Conservation (phyloP, 2,797 vertebrate genomes). For the Rhinoraja longicauda region DNA sequence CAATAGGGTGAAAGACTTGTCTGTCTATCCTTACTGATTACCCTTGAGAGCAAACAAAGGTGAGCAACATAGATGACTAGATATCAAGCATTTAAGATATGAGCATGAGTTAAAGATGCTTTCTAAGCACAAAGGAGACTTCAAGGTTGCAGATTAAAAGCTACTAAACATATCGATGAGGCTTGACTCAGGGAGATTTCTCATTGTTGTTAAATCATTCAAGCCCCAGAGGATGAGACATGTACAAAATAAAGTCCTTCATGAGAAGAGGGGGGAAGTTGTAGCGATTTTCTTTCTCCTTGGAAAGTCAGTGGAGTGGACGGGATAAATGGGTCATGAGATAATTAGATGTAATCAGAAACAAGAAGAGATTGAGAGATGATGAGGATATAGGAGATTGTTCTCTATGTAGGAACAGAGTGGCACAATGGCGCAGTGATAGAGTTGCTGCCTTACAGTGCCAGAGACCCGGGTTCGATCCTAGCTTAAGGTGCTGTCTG, state of each 20-base stretch:
- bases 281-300: background rate
- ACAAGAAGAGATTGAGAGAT: background rate
- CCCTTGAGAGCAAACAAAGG: background rate
- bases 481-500: no score
- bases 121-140: background rate
- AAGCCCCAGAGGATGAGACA: background rate
- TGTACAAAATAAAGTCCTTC: background rate
- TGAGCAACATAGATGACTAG: background rate
- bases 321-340: background rate
- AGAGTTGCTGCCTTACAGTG: no score
- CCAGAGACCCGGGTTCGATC: no score
- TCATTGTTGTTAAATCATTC: background rate
- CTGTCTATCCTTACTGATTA: background rate
- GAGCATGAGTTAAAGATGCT: background rate
- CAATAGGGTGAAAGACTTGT: background rate
- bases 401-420: no score
- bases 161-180: background rate
- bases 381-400: background rate
- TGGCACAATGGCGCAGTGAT: no score
- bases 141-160: slow-evolving; percentile 18
- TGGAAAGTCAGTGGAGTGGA: background rate
- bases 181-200: background rate
- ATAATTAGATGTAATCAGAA: background rate
- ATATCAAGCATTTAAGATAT: slow-evolving; percentile 2
- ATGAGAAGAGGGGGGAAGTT: no score